These are phyloP conservation scores for Nothoprocta perdicaria DNA, from an alignment of 2,113 vertebrate species.

Conservation along the genomic window DNA sequence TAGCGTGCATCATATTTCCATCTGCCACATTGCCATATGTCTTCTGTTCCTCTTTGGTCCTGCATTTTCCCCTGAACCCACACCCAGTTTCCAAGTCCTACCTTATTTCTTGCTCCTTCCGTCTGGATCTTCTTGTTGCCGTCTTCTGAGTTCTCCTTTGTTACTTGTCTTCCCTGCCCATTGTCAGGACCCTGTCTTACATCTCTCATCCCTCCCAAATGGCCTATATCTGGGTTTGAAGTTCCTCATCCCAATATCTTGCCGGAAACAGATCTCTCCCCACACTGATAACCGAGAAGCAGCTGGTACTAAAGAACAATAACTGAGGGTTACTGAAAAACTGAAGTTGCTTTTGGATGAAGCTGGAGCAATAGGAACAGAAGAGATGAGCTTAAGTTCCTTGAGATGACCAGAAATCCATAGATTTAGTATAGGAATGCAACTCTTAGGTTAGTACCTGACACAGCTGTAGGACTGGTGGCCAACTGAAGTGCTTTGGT, in stretches of 20 bases:
- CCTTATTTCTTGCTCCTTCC: conserved; percentile 64
- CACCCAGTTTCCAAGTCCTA: conserved; percentile 59
- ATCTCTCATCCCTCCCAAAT: conserved; percentile 60
- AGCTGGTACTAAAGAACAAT: conserved; percentile 46
- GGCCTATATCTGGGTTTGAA: conserved; percentile 45
- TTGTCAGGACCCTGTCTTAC: conserved; percentile 62
- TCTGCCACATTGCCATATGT: neutral
- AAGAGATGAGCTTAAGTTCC: conserved; percentile 36
- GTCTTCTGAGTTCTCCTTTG: conserved; percentile 61
- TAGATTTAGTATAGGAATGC: conserved; percentile 24
- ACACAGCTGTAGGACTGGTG: conserved; percentile 9
- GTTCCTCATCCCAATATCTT: conserved; percentile 49
- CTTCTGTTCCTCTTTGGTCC: neutral
- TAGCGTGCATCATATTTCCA: neutral
- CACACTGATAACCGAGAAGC: conserved; percentile 46
- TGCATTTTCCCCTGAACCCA: conserved; percentile 55
- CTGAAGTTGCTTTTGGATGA: conserved; percentile 47
- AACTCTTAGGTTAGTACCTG: neutral
- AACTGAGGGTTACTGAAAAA: conserved; percentile 44
- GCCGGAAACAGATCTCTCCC: conserved; percentile 57
- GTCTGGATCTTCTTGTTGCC: conserved; percentile 62
- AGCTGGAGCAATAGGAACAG: conserved; percentile 50
- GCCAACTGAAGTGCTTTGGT: neutral
- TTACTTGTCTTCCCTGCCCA: conserved; percentile 64
- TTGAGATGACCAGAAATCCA: conserved; percentile 39